Conservation (phyloP, 1,140 invertebrate genomes). For the Drosophila pruinosa region DNA sequence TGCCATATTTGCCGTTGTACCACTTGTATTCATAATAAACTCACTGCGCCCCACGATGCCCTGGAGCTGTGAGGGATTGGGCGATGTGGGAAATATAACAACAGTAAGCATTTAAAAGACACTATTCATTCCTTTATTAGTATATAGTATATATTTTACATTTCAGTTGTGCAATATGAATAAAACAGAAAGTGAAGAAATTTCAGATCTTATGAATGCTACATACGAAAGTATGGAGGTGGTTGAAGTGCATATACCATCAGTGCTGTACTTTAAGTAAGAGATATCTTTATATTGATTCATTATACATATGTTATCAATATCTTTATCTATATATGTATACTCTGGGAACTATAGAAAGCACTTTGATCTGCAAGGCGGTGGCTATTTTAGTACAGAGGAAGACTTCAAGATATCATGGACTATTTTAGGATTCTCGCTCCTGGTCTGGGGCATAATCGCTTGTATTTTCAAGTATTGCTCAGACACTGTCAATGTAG, state of each 20-base stretch:
- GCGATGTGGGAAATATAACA: background rate
- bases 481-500: constrained; percentile 50
- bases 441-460: constrained; percentile 49
- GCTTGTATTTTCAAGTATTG: constrained; percentile 55
- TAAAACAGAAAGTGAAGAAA: background rate
- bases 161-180: constrained; percentile 36
- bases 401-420: constrained; percentile 34
- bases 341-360: constrained; percentile 1
- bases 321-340: too few species aligned
- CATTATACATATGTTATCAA: too few species aligned
- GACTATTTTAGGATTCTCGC: constrained; percentile 18
- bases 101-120: constrained; percentile 21
- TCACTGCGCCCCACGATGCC: constrained; percentile 67
- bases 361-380: constrained; percentile 20
- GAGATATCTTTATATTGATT: background rate
- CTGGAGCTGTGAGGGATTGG: constrained; percentile 68
- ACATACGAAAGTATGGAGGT: background rate
- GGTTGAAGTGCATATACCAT: constrained; percentile 46
- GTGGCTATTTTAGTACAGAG: accelerated
- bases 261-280: constrained; percentile 65
- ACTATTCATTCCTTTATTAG: too few species aligned
- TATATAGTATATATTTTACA: too few species aligned
- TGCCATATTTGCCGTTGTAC: constrained; percentile 60
- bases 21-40: constrained; percentile 63
- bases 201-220: background rate